Conservation (phyloP, 2,113 vertebrate genomes). For the Chloropsis cyanopogon region DNA sequence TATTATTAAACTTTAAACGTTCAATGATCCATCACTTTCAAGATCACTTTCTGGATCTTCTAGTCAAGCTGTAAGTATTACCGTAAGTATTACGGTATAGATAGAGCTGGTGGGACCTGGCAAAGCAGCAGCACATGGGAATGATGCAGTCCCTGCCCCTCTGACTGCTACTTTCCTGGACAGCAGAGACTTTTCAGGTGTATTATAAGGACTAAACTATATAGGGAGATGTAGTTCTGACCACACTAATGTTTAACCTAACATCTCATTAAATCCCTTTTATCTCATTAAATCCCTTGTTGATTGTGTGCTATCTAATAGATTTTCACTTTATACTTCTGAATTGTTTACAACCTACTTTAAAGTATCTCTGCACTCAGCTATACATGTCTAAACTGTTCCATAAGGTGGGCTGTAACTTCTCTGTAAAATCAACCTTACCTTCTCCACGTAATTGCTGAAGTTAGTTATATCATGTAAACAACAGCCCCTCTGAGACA, state of each 20-base stretch:
- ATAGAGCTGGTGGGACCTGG: not conserved
- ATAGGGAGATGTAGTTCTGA: not conserved
- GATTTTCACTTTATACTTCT: not conserved
- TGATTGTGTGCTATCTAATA: not conserved
- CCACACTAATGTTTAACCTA: not conserved
- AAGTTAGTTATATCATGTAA: not conserved
- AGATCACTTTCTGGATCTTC: not conserved
- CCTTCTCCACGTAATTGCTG: not conserved
- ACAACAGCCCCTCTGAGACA: not conserved
- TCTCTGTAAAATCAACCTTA: not conserved
- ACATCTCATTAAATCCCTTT: not conserved
- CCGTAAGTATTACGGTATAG: not conserved
- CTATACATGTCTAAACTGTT: not conserved
- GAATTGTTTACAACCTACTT: not conserved
- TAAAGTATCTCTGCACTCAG: not conserved
- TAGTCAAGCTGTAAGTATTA: not conserved
- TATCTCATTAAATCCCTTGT: not conserved
- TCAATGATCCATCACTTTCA: not conserved
- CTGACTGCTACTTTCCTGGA: not conserved
- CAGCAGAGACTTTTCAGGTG: not conserved
- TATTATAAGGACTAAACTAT: too few species aligned
- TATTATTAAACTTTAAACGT: not conserved
- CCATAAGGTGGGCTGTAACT: not conserved
- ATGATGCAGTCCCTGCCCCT: rapidly evolving
- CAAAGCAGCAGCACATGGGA: not conserved